Percentiles rank a stretch among this genome's conserved stretches.
Evolutionary conservation across 92 coral and sea anemone species (phyloP).

Genomic region (Micromussa lordhowensis): DNA sequence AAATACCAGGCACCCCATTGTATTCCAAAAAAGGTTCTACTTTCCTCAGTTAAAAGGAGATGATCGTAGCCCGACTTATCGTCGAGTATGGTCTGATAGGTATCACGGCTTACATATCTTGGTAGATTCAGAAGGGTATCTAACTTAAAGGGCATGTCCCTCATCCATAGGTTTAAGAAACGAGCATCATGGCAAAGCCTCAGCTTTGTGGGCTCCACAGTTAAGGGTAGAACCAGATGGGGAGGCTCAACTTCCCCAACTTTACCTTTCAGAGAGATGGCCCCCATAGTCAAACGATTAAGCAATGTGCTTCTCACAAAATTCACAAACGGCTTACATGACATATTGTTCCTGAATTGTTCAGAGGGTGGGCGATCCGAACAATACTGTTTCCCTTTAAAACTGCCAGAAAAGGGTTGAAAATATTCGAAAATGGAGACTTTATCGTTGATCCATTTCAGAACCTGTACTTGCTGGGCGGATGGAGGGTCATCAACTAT

Average conservation of each 20-base stretch:
- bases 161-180: conserved; percentile 51
- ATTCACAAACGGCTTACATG: conserved; percentile 21
- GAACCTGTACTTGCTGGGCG: conserved; percentile 11
- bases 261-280: conserved; percentile 19
- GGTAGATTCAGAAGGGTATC: conserved; percentile 34
- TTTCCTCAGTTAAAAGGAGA: conserved; percentile 27
- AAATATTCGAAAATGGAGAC: conserved; percentile 31
- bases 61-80: conserved; percentile 67
- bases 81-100: no score
- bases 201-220: no score
- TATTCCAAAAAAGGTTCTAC: conserved; percentile 60
- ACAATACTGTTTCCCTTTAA: conserved; percentile 20
- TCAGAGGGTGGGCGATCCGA: conserved; percentile 30
- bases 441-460: conserved; percentile 21
- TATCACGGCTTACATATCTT: conserved; percentile 35
- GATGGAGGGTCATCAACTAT: conserved; percentile 10
- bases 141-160: conserved; percentile 49
- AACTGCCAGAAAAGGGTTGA: conserved; percentile 21
- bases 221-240: conserved; percentile 49
- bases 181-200: conserved; percentile 62
- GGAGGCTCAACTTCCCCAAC: conserved; percentile 49
- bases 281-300: conserved; percentile 24
- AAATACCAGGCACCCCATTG: conserved; percentile 79
- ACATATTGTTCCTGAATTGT: conserved; percentile 17
- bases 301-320: conserved; percentile 50